Evolutionary conservation across 2,797 vertebrate genomes (phyloP), one percentile per base, ranked within the genome.

Genomic region (Gymnopithys bicolor): DNA sequence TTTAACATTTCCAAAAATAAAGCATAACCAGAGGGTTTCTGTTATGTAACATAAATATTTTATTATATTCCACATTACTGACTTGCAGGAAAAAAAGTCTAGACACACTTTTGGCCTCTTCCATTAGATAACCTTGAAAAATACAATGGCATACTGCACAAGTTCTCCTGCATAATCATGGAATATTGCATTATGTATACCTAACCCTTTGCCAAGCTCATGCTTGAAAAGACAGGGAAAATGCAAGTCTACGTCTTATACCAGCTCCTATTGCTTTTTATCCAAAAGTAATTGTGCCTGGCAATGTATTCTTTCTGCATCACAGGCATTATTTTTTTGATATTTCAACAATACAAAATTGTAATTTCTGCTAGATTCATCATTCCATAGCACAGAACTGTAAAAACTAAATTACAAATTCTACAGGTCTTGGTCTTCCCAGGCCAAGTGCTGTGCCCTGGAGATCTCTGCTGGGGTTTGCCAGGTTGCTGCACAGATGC

Each of bases 11-110:
- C 73, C 79, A 95, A 93, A 96, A 96, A 91, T 95, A 95, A 96
- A 91, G 52, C 48, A 64, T 93, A 76, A 93, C 91, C 82, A 58
- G 91, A 94, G 87, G 92, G 89, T 84, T 93, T 55, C 74, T 14
- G 41, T 96, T 96, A 93, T 4, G 9, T 79, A 93, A 90, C 59
- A 82, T 94, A 94, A 96, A 96, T 95, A 96, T 94, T 94, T 94
- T 86, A 96, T 84, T 75, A 86, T 80, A 80, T 92, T 93, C 80
- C 80, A 84, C 63, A 45, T 94, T 93, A 87, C 59, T 87, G 70
- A 91, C 53, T 86, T 79, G 55, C 59, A 79, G 45, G 33, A 64
- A 71, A 79, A 32, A 75, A 71, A 19, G 53, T 24, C 27, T 79
- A 63, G 70, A 27, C 37, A 66, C 12, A 23, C 17, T 88, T 92